Conservation (phyloP, 2,113 vertebrate species). For the Cyphomyrus discorhynchus region DNA sequence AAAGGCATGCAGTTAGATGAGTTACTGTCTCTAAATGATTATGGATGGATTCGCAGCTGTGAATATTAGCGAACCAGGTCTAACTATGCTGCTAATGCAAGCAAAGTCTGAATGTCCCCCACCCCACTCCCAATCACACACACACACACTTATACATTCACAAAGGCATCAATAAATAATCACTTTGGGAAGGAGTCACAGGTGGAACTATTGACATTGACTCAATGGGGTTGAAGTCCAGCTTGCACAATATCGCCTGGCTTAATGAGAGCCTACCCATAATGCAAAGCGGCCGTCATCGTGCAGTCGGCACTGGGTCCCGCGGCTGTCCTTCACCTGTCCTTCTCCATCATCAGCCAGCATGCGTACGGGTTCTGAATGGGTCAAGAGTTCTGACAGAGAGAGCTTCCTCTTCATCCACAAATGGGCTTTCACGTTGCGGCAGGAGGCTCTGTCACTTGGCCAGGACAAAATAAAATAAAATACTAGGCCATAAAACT, state of each 20-base stretch:
- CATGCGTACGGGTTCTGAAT: neutral
- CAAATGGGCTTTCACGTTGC: neutral
- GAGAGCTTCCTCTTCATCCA: neutral
- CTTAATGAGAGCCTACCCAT: neutral
- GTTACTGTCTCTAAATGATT: neutral
- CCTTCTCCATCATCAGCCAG: neutral
- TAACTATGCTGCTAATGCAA: neutral
- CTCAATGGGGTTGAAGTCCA: conserved; percentile 1
- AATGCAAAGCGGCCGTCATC: neutral
- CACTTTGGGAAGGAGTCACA: neutral
- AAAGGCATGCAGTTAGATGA: neutral
- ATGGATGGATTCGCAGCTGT: neutral
- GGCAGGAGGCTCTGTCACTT: neutral
- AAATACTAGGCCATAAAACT: neutral
- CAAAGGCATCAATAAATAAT: neutral
- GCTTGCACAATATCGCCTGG: neutral
- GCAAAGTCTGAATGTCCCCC: neutral
- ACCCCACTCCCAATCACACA: neutral
- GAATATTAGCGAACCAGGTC: neutral
- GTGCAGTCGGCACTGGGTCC: too few species aligned
- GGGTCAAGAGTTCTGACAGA: neutral
- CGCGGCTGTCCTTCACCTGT: neutral
- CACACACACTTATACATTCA: neutral
- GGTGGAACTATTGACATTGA: neutral
- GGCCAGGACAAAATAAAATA: neutral